Conservation (phyloP, 2,888 invertebrate species). For the Platypus cylindrus region DNA sequence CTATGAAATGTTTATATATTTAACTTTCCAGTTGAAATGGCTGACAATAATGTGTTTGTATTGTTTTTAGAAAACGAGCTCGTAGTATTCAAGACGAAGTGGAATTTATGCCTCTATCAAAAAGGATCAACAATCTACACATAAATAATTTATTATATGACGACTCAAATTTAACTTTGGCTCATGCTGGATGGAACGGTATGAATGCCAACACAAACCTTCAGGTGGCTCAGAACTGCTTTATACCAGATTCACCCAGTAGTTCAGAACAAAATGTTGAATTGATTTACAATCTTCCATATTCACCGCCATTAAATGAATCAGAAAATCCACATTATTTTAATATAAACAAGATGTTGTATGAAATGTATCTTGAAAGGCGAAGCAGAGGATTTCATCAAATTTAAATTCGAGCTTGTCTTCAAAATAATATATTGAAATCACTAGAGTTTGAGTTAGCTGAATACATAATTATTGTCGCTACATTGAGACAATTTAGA, state of each 20-base stretch:
- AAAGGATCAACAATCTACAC: constrained; percentile 81
- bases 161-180: constrained; percentile 25
- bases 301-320: constrained; percentile 65
- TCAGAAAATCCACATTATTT: constrained; percentile 77
- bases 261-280: constrained; percentile 28
- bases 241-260: constrained; percentile 28
- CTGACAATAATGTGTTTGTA: too few species aligned
- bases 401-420: constrained; percentile 6
- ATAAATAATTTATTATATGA: constrained; percentile 43
- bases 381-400: constrained; percentile 45
- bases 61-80: constrained; percentile 55
- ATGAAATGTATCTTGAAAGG: constrained; percentile 72
- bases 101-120: constrained; percentile 79
- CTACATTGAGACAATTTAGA: too few species aligned
- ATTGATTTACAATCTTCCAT: constrained; percentile 37
- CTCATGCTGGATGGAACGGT: constrained; percentile 1
- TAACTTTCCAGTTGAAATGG: too few species aligned
- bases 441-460: too few species aligned
- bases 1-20: too few species aligned
- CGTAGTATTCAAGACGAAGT: constrained; percentile 52
- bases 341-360: constrained; percentile 72
- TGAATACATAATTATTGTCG: too few species aligned
- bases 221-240: constrained; percentile 14
- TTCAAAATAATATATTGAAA: neutral
- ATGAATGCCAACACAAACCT: constrained; percentile 6